Base-by-base conservation (phyloP, 2,797 vertebrate genomes). In the Dicrostonyx torquatus region DNA sequence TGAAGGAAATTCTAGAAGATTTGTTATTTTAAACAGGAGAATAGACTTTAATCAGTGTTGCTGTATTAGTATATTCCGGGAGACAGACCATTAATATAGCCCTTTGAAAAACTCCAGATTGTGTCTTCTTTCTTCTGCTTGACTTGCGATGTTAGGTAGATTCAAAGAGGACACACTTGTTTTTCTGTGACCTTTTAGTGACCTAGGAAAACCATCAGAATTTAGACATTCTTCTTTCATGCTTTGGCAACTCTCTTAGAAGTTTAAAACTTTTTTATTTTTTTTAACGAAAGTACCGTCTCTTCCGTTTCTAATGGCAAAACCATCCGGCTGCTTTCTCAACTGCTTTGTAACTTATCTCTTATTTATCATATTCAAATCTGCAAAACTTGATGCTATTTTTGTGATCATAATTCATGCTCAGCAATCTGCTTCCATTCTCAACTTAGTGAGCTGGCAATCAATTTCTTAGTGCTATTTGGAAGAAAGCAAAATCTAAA, bases 381-480 rank as follows among this genome's bases (percentile, higher is more conserved):
- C 76, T 83, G n/a, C 89, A 85, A 85, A 10, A 82, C 89, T 80
- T 53, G 72, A 90, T 96, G 96, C 1, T 91, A 75, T 94, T 98
- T 98, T 94, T 6, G 64, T 78, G 95, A 95, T 80, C 94, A 55
- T 92, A 98, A 97, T 94, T 98, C 96, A 90, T 79, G 89, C 90
- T 96, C 96, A 95, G 96, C 95, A 96, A 94, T 97, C 96, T 90
- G 97, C 93, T 97, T 97, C 96, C 37, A 37, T 94, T 98, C 83
- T 12, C 94, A 96, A 97, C 92, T 50, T 87, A 79, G 70, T 34
- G 96, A 97, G 95, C 97, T 95, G 94, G 97, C 97, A 98, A 97
- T 98, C 97, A 97, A 95, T 97, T 97, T 94, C 97, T 96, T 76
- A 87, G 97, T 87, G 96, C 87, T 98, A 73, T 97, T 94, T 93